These are phyloP conservation scores for Novumbra hubbsi DNA, from an alignment of 2,797 vertebrate species.

Conservation along the genomic window DNA sequence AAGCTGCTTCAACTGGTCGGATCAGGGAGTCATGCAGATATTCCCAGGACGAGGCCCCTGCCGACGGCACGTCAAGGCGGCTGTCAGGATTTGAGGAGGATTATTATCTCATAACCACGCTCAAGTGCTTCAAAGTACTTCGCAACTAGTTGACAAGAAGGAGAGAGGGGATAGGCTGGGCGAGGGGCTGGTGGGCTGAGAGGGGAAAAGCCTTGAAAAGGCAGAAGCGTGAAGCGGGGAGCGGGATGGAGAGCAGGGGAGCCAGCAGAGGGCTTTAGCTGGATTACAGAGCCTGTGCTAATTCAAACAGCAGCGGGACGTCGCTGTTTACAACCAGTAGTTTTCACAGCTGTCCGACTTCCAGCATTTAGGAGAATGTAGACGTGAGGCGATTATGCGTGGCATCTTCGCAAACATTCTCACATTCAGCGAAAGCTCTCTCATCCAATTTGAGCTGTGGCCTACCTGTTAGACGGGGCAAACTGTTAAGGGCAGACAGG, in stretches of 20 bases:
- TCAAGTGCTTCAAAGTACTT: constrained; percentile 50
- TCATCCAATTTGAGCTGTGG: not conserved
- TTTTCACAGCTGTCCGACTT: not conserved
- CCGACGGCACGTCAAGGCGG: constrained; percentile 74
- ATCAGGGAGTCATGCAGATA: constrained; percentile 47
- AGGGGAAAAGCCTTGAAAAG: not conserved
- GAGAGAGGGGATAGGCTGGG: not conserved
- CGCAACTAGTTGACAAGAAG: constrained; percentile 46
- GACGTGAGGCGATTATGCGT: not conserved
- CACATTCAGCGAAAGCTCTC: not conserved
- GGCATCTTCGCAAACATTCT: not conserved
- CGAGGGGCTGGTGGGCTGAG: not conserved
- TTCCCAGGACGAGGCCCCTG: constrained; percentile 43
- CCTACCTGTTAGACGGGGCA: not conserved
- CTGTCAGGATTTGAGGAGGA: constrained; percentile 76
- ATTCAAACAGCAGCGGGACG: constrained; percentile 24
- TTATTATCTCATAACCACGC: constrained; percentile 69
- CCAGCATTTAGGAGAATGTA: not conserved
- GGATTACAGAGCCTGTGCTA: constrained; percentile 22
- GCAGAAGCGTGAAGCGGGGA: constrained; percentile 4
- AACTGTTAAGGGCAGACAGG: no score
- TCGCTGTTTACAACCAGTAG: not conserved
- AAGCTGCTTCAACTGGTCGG: constrained; percentile 25
- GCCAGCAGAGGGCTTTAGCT: constrained; percentile 32
- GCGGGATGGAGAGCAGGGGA: constrained; percentile 17